phyloP scores from a whole-genome alignment of 2,113 vertebrate genomes.

The Stomatorhinus ivindoensis region DNA sequence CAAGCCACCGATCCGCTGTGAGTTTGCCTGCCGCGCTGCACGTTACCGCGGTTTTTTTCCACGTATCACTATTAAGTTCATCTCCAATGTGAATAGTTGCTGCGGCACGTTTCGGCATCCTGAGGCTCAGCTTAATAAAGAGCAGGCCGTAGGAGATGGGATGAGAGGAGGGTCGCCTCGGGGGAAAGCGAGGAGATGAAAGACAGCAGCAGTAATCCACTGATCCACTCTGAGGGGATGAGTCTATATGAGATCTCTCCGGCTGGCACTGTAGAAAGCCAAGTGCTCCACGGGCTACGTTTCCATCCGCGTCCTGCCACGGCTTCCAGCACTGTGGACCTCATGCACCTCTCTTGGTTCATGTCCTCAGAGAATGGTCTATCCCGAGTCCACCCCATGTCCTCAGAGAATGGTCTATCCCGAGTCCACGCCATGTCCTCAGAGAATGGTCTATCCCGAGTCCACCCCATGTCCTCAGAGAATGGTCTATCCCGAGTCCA shows the following conservation, averaged over 20 bases:
- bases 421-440: not conserved
- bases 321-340: not conserved
- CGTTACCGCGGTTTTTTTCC: not conserved
- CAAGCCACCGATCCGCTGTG: conserved; percentile 91
- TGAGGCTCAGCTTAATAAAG: not conserved
- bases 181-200: conserved; percentile 9
- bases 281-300: not conserved
- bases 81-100: not conserved
- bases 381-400: not conserved
- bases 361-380: not conserved
- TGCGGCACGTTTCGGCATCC: not conserved
- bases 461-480: not conserved
- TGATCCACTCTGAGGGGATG: not conserved
- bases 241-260: not conserved
- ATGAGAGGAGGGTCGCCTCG: not conserved
- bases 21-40: conserved; percentile 24
- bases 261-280: not conserved
- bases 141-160: not conserved
- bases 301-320: not conserved
- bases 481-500: not conserved
- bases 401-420: not conserved
- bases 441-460: not conserved
- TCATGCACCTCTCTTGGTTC: not conserved
- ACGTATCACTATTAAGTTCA: not conserved
- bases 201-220: not conserved